Conservation (phyloP, 2,888 invertebrate genomes). For the Leptinotarsa peninsularis region DNA sequence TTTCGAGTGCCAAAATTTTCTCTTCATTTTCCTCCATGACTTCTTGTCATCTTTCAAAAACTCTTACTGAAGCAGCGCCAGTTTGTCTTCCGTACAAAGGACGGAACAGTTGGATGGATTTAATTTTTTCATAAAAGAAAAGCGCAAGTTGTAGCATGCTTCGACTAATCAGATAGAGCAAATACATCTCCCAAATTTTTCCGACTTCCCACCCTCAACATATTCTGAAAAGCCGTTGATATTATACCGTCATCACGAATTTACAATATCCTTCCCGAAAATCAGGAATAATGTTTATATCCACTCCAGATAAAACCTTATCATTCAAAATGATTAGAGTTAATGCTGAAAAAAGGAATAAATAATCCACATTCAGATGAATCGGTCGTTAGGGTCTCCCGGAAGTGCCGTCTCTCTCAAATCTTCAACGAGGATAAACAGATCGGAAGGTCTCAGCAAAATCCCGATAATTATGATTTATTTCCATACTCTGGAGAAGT, state of each 20-base stretch:
- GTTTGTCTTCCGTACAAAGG: too few species aligned
- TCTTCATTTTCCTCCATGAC: too few species aligned
- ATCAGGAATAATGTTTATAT: constrained; percentile 63
- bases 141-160: too few species aligned
- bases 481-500: constrained; percentile 41
- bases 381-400: constrained; percentile 63
- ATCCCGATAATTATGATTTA: constrained; percentile 54
- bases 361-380: constrained; percentile 65
- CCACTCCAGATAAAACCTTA: constrained; percentile 61
- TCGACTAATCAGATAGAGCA: too few species aligned
- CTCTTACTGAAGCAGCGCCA: too few species aligned
- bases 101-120: too few species aligned
- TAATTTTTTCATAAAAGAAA: too few species aligned
- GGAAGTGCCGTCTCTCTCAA: constrained; percentile 52
- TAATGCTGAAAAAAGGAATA: constrained; percentile 63
- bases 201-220: too few species aligned
- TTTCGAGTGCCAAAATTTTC: too few species aligned
- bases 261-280: constrained; percentile 47
- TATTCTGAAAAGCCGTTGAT: neutral
- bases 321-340: constrained; percentile 64
- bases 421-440: constrained; percentile 54
- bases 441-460: constrained; percentile 47
- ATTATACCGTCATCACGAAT: constrained; percentile 27
- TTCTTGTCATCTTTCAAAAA: too few species aligned
- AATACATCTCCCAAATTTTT: too few species aligned